Percentiles rank a stretch among this genome's conserved stretches.
These are phyloP conservation scores for Garrulus glandarius DNA, from an alignment of 2,797 vertebrate species.

Conservation along the genomic window DNA sequence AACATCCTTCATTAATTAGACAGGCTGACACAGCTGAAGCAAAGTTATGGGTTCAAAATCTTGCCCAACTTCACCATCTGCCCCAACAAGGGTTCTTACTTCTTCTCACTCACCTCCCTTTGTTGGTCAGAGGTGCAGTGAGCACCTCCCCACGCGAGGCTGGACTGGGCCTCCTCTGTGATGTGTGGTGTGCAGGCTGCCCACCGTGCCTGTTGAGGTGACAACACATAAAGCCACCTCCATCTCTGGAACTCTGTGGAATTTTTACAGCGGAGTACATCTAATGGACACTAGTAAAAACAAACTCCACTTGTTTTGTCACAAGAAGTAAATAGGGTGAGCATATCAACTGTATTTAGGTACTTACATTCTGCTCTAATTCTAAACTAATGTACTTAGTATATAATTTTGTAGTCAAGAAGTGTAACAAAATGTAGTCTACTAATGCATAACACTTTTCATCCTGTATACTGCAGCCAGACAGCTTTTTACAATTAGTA, in stretches of 20 bases:
- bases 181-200: accelerated
- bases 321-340: not conserved
- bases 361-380: not conserved
- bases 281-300: not conserved
- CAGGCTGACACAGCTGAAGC: not conserved
- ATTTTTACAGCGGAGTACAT: not conserved
- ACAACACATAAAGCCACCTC: not conserved
- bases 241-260: not conserved
- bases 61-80: not conserved
- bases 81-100: not conserved
- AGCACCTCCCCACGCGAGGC: accelerated
- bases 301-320: not conserved
- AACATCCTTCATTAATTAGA: not conserved
- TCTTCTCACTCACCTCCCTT: not conserved
- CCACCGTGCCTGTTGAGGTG: not conserved
- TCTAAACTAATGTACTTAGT: not conserved
- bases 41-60: not conserved
- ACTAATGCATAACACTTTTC: not conserved
- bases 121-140: not conserved
- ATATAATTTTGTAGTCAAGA: not conserved
- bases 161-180: not conserved
- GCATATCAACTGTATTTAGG: not conserved
- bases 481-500: constrained; percentile 22
- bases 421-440: not conserved
- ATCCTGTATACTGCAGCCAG: not conserved